These are phyloP conservation scores for Rhamphomyia laevipes DNA, from an alignment of 2,888 invertebrate genomes.

Conservation along the genomic window DNA sequence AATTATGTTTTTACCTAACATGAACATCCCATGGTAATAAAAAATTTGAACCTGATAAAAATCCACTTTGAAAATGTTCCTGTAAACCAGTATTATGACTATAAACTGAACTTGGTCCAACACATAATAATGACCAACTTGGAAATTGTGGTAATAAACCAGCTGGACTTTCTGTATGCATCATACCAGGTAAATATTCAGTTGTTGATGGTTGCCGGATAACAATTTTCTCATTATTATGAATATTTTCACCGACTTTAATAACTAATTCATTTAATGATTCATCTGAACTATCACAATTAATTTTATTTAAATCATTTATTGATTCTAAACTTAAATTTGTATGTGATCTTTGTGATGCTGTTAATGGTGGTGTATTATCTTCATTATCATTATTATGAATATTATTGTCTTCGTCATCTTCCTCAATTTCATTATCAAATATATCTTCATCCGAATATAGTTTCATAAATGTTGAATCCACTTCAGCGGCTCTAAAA, in stretches of 20 bases:
- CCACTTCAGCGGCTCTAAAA: slow-evolving; percentile 28
- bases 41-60: slow-evolving; percentile 79
- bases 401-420: slow-evolving; percentile 17
- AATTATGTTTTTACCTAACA: slow-evolving; percentile 32
- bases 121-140: slow-evolving; percentile 81
- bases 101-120: slow-evolving; percentile 84
- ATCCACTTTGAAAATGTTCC: slow-evolving; percentile 77
- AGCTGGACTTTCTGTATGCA: slow-evolving; percentile 65
- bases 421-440: slow-evolving; percentile 6
- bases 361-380: slow-evolving; percentile 18
- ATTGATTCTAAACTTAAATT: slow-evolving; percentile 22
- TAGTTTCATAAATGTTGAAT: slow-evolving; percentile 24
- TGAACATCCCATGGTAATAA: slow-evolving; percentile 89
- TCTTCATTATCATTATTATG: slow-evolving; percentile 16
- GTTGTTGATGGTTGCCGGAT: slow-evolving; percentile 68
- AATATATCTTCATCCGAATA: slow-evolving; percentile 12
- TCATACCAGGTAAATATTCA: slow-evolving; percentile 85
- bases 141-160: slow-evolving; percentile 73
- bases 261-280: slow-evolving; percentile 29
- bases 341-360: slow-evolving; percentile 20
- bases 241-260: slow-evolving; percentile 21
- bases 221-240: slow-evolving; percentile 38
- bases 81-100: slow-evolving; percentile 76
- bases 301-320: slow-evolving; percentile 20
- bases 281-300: slow-evolving; percentile 20